phyloP scores from a whole-genome alignment of 1,140 invertebrate genomes.

The Cydia strobilella region DNA sequence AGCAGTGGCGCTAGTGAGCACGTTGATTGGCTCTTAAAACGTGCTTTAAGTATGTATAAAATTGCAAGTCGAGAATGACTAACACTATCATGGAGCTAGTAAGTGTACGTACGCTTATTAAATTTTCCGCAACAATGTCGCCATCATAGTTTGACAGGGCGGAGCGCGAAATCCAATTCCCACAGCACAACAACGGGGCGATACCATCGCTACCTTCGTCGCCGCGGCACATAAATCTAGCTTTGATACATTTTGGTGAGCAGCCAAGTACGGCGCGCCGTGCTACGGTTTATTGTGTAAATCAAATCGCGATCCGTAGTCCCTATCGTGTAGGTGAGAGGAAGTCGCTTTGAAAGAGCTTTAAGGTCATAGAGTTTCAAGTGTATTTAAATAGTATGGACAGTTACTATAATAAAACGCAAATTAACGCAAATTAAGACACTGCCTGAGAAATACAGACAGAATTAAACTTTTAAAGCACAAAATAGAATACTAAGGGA shows the following conservation, averaged over 20 bases:
- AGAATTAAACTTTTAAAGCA: no score
- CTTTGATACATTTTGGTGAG: constrained; percentile 77
- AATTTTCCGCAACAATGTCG: constrained; percentile 39
- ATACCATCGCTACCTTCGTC: constrained; percentile 72
- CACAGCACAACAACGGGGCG: constrained; percentile 54
- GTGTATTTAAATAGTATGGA: no score
- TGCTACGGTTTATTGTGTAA: constrained; percentile 24
- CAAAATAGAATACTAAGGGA: no score
- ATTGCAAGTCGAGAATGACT: constrained; percentile 27
- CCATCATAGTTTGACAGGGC: constrained; percentile 45
- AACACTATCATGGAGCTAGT: constrained; percentile 28
- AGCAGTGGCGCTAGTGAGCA: no score
- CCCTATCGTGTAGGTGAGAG: constrained; percentile 11
- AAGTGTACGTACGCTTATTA: constrained; percentile 39
- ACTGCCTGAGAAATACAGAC: no score
- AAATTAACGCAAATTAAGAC: no score
- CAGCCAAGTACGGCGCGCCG: constrained; percentile 62
- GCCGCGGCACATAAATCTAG: constrained; percentile 73
- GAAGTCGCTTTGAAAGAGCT: not conserved
- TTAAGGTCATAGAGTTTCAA: no score
- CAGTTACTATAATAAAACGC: no score
- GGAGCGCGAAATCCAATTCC: constrained; percentile 56
- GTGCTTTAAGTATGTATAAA: not conserved
- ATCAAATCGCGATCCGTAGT: constrained; percentile 35
- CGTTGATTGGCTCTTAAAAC: no score